Conservation (phyloP, 2,797 vertebrate species). For the Phalloptychus januarius region DNA sequence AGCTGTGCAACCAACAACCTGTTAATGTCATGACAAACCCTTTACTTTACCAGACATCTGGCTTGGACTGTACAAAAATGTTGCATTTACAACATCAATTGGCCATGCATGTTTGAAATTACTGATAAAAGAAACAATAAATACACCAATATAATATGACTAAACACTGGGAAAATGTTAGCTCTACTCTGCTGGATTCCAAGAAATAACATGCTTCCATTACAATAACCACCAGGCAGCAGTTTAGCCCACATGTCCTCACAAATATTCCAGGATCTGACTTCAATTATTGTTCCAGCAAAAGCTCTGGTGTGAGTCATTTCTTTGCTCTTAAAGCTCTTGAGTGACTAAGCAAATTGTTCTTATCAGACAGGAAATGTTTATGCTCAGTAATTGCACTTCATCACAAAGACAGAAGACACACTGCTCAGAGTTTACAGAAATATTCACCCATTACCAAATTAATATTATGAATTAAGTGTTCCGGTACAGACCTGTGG, state of each 20-base stretch:
- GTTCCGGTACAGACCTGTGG: not conserved
- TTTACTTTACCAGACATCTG: conserved; percentile 7
- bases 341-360: conserved; percentile 50
- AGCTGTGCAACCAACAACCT: conserved; percentile 11
- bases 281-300: conserved; percentile 40
- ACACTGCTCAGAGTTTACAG: conserved; percentile 4
- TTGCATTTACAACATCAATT: conserved; percentile 3
- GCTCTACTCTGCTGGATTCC: not conserved
- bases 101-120: not conserved
- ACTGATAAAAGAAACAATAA: not conserved
- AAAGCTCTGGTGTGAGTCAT: conserved; percentile 54
- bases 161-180: not conserved
- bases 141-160: not conserved
- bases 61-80: conserved; percentile 6
- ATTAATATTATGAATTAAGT: not conserved
- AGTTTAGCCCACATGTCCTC: conserved; percentile 30
- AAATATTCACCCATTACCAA: not conserved
- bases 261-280: conserved; percentile 51
- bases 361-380: conserved; percentile 19
- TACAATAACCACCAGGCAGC: conserved; percentile 19
- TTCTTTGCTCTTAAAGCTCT: conserved; percentile 30
- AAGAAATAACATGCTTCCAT: conserved; percentile 32
- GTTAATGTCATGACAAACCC: conserved; percentile 2
- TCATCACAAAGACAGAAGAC: conserved; percentile 4
- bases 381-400: conserved; percentile 9